phyloP scores from a whole-genome alignment of 2,888 invertebrate genomes.

The Epiblema foenella region DNA sequence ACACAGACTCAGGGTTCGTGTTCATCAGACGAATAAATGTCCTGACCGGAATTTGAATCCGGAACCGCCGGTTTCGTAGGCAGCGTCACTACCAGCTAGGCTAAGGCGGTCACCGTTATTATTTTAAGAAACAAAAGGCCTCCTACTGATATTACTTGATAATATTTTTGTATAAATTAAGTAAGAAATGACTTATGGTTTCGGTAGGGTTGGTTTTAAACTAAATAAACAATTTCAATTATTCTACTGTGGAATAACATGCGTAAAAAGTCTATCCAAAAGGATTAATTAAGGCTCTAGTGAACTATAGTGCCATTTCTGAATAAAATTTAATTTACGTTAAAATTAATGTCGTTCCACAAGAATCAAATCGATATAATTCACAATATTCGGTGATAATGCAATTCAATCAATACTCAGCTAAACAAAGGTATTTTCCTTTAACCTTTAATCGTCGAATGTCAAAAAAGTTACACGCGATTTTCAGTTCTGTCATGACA shows the following conservation, averaged over 20 bases:
- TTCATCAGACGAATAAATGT: too few relatives aligned
- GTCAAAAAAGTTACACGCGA: too few relatives aligned
- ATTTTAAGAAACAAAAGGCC: not conserved
- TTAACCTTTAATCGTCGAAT: too few relatives aligned
- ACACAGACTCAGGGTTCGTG: too few relatives aligned
- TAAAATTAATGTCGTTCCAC: slow-evolving; percentile 1
- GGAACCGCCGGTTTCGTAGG: too few relatives aligned
- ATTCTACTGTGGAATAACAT: slow-evolving; percentile 1
- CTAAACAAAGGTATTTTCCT: not conserved
- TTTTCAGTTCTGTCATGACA: too few relatives aligned
- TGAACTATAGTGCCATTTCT: too few relatives aligned
- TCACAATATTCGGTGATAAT: slow-evolving; percentile 14
- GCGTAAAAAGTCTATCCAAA: not conserved
- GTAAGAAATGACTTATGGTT: slow-evolving; percentile 42
- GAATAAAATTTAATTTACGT: too few relatives aligned
- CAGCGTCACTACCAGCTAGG: too few relatives aligned
- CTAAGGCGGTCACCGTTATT: too few relatives aligned
- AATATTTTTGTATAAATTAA: not conserved
- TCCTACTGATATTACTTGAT: not conserved
- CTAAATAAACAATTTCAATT: not conserved
- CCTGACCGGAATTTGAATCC: too few relatives aligned
- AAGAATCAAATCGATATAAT: slow-evolving; percentile 22
- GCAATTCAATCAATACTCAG: slow-evolving; percentile 2
- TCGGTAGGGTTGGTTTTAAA: slow-evolving; percentile 36
- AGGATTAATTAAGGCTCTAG: too few relatives aligned